phyloP scores from a whole-genome alignment of 2,888 invertebrate genomes.

The Apodemia zela region DNA sequence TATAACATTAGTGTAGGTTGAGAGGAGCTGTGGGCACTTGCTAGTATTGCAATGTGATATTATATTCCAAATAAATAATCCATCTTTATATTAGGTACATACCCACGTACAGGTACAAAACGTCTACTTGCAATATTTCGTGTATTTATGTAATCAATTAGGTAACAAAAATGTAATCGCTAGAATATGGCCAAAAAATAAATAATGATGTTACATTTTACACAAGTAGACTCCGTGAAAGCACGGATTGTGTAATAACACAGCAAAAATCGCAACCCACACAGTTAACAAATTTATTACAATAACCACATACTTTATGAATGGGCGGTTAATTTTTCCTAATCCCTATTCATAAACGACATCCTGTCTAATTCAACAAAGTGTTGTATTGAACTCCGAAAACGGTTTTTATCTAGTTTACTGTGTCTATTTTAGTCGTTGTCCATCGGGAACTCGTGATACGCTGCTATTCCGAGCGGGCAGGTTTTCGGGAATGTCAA shows the following conservation, averaged over 20 bases:
- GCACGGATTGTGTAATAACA: constrained; percentile 12
- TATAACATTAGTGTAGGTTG: no score
- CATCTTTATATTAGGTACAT: no score
- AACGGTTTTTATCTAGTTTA: constrained; percentile 61
- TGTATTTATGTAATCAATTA: background rate
- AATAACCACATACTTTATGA: background rate
- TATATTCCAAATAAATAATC: no score
- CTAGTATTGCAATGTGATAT: no score
- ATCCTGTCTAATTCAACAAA: constrained; percentile 44
- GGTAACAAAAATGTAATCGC: background rate
- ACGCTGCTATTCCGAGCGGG: constrained; percentile 71
- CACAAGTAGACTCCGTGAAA: constrained; percentile 14
- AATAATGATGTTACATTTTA: constrained; percentile 9
- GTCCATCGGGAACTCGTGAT: constrained; percentile 57
- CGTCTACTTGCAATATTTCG: background rate
- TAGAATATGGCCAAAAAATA: constrained; percentile 10
- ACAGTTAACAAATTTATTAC: background rate
- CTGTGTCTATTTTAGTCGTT: constrained; percentile 69
- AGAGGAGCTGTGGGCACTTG: no score
- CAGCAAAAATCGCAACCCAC: constrained; percentile 7
- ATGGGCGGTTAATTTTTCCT: constrained; percentile 8
- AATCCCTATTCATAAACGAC: constrained; percentile 30
- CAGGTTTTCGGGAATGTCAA: constrained; percentile 81
- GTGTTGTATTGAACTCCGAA: constrained; percentile 56
- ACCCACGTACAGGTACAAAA: background rate